These are phyloP conservation scores for Pseudopodoces humilis DNA, from an alignment of 2,113 vertebrate species.

Conservation along the genomic window DNA sequence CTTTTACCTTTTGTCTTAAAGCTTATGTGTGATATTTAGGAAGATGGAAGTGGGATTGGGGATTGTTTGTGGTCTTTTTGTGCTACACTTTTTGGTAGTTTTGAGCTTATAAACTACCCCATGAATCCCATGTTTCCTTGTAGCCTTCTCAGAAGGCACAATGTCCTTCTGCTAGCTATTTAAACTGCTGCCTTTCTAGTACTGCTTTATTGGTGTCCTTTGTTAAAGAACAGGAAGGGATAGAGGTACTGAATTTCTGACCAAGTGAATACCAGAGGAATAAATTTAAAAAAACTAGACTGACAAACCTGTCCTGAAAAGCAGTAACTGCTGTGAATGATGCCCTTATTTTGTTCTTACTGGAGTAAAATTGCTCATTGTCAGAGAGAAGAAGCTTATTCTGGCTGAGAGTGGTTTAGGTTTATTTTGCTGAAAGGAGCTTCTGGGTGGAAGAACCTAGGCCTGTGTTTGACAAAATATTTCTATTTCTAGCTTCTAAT, in stretches of 20 bases:
- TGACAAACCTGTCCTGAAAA: neutral
- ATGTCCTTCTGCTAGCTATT: neutral
- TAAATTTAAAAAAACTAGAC: neutral
- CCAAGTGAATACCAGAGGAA: neutral
- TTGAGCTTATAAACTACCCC: neutral
- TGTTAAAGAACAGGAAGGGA: neutral
- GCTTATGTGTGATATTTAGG: neutral
- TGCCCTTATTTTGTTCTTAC: neutral
- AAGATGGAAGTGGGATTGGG: neutral
- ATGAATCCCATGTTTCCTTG: neutral
- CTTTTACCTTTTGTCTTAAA: neutral
- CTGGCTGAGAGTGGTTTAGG: neutral
- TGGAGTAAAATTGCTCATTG: neutral
- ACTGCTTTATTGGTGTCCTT: neutral
- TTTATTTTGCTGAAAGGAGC: neutral
- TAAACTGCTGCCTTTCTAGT: neutral
- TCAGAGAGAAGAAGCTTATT: neutral
- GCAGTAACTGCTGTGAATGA: neutral
- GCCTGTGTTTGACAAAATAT: slow-evolving; percentile 1
- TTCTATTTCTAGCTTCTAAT: slow-evolving; percentile 25
- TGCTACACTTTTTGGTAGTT: neutral
- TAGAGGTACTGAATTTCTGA: neutral
- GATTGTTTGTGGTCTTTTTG: neutral
- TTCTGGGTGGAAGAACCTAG: neutral
- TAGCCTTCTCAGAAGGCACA: neutral